Evolutionary conservation across 2,888 invertebrate species (phyloP), one percentile per base, ranked within the genome.

Genomic region (Agriotes lineatus): DNA sequence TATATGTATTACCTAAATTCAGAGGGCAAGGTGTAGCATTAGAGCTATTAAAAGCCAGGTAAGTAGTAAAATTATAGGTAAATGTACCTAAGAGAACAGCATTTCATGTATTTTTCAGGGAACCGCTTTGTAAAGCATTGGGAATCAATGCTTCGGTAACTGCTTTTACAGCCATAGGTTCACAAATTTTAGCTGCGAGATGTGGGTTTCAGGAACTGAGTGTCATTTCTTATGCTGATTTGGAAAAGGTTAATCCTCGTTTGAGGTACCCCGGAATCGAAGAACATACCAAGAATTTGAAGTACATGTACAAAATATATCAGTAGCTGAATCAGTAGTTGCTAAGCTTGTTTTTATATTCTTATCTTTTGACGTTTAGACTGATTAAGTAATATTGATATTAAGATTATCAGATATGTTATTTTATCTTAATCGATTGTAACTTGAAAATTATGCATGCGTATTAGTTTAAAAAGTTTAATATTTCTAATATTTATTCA

Each of bases 131-230:
- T 82, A 85, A 85, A 74, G 85, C 87, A 0, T 76, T 88, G 0
- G 83, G 82, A n/a, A 74, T 88, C 14, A 85, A 82, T 58, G 82
- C 86, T 0, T 86, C 87, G 0, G 85, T 84, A 0, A 88, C 88
- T 0, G 85, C 86, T 0, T 88, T 88, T 80, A 87, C 88, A 0
- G 87, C 88, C 0, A 85, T 83, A 0, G 85, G 85, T 0, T 88
- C 88, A 0, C 88, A 88, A 73, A 82, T 83, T 0, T 83, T 87
- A 1, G 88, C 88, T 0, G 83, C 81, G 70, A 87, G 85, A 69
- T 85, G 85, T 0, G 87, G 87, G 0, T 88, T 87, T 71, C 73
- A 81, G 19, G 84, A 83, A 9, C 70, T 87, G 0, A 82, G 73
- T 57, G 84, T 85, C 70, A 82, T 87, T 16, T 79, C 84, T 0